phyloP scores from a whole-genome alignment of 92 coral and sea anemone species.

The Porites cylindrica region DNA sequence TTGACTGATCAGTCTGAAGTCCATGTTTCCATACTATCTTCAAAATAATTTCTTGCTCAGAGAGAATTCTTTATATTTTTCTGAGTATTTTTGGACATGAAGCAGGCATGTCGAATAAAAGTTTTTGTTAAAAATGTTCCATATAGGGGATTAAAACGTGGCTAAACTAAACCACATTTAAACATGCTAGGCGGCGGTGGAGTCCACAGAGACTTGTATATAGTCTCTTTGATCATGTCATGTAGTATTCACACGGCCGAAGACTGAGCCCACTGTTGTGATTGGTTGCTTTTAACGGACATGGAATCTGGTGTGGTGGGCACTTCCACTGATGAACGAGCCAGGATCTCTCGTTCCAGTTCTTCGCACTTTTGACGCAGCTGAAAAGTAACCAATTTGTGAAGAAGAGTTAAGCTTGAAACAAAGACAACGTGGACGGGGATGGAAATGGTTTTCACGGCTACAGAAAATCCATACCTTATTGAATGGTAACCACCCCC shows the following conservation, averaged over 20 bases:
- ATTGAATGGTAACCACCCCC: no score
- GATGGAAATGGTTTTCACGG: not conserved
- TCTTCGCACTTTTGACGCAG: conserved; percentile 97
- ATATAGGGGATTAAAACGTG: no score
- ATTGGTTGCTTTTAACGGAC: conserved; percentile 89
- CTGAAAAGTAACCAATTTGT: conserved; percentile 54
- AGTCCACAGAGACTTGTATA: not conserved
- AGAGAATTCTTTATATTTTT: no score
- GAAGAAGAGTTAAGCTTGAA: not conserved
- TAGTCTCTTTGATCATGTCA: not conserved
- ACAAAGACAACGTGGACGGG: not conserved
- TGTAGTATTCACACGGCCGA: conserved; percentile 77
- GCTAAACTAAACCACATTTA: no score
- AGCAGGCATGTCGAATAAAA: no score
- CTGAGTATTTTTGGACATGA: no score
- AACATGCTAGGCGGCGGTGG: no score
- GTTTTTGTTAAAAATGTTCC: no score
- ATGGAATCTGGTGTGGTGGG: conserved; percentile 95
- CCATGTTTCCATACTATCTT: no score
- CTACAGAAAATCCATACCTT: not conserved
- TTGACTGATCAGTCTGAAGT: no score
- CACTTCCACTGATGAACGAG: conserved; percentile 93
- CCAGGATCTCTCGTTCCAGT: conserved; percentile 91
- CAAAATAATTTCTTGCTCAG: no score
- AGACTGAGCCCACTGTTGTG: conserved; percentile 86